These are phyloP conservation scores for Dendrophyllia cribrosa DNA, from an alignment of 64 coral and sea anemone genomes.

Conservation along the genomic window DNA sequence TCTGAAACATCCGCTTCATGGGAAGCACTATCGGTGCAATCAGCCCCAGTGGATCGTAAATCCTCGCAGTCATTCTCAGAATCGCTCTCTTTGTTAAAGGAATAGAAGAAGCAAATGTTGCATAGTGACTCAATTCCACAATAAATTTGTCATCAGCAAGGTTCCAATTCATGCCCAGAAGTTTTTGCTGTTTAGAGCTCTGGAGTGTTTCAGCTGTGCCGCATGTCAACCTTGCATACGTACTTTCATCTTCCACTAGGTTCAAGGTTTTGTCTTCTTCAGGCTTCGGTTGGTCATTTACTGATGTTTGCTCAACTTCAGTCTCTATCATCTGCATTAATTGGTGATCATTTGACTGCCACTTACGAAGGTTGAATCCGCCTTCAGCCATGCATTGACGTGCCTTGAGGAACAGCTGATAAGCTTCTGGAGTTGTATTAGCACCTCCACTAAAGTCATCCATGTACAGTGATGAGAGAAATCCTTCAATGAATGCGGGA, in stretches of 20 bases:
- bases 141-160: not conserved
- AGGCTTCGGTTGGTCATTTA: not conserved
- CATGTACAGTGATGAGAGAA: slow-evolving; percentile 47
- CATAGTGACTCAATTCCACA: not conserved
- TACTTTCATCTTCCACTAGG: not conserved
- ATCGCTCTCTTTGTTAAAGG: slow-evolving; percentile 1
- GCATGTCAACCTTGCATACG: not conserved
- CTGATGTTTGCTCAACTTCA: not conserved
- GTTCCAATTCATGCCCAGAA: slow-evolving; percentile 25
- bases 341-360: slow-evolving; percentile 25
- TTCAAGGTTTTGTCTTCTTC: not conserved
- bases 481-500: slow-evolving; percentile 2
- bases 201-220: too few species aligned
- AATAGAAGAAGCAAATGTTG: not conserved
- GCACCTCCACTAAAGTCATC: slow-evolving; percentile 62
- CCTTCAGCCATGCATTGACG: slow-evolving; percentile 43
- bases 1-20: slow-evolving; percentile 13
- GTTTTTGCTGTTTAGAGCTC: too few species aligned
- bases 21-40: not conserved
- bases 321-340: not conserved
- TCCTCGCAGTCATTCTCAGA: not conserved
- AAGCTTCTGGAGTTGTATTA: slow-evolving; percentile 15
- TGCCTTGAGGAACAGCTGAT: slow-evolving; percentile 24
- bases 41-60: slow-evolving; percentile 21
- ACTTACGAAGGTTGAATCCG: slow-evolving; percentile 66